phyloP scores from a whole-genome alignment of 2,797 vertebrate species.

The Trichosurus vulpecula region DNA sequence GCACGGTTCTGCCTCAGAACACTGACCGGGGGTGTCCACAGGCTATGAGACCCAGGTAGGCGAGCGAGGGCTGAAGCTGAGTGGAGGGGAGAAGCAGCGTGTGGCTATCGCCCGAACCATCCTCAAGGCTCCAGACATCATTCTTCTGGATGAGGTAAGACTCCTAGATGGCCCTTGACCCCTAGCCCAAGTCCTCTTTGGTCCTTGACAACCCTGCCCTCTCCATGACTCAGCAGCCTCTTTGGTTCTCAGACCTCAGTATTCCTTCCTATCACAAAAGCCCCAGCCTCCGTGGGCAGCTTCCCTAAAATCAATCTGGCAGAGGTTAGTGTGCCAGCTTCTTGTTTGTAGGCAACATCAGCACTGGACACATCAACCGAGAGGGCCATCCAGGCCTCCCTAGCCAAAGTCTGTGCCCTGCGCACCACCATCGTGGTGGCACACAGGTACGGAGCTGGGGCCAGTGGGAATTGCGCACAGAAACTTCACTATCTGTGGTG shows the following conservation, averaged over 20 bases:
- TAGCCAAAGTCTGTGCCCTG: slow-evolving; percentile 92
- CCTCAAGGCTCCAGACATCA: slow-evolving; percentile 94
- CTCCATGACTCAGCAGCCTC: neutral
- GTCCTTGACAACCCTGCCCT: neutral
- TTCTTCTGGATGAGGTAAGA: slow-evolving; percentile 95
- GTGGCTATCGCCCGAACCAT: slow-evolving; percentile 97
- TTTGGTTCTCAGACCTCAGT: neutral
- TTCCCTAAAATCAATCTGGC: neutral
- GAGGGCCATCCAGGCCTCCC: slow-evolving; percentile 95
- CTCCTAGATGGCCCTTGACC: fast-evolving
- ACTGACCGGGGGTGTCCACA: slow-evolving; percentile 75
- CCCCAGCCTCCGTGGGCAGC: neutral
- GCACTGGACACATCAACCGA: slow-evolving; percentile 96
- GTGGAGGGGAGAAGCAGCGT: slow-evolving; percentile 97
- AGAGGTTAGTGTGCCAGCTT: slow-evolving; percentile 9
- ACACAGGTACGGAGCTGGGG: slow-evolving; percentile 88
- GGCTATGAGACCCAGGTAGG: slow-evolving; percentile 95
- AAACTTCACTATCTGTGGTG: neutral
- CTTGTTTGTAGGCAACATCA: slow-evolving; percentile 90
- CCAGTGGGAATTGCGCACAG: fast-evolving
- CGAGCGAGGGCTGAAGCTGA: slow-evolving; percentile 96
- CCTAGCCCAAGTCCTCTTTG: too few relatives aligned
- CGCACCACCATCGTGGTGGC: slow-evolving; percentile 95
- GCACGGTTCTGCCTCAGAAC: neutral
- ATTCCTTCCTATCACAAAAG: neutral